A percentile compares a stretch with the other conserved stretches of the same genome.
phyloP scores from a whole-genome alignment of 2,113 vertebrate species.

The Tragelaphus strepsiceros region DNA sequence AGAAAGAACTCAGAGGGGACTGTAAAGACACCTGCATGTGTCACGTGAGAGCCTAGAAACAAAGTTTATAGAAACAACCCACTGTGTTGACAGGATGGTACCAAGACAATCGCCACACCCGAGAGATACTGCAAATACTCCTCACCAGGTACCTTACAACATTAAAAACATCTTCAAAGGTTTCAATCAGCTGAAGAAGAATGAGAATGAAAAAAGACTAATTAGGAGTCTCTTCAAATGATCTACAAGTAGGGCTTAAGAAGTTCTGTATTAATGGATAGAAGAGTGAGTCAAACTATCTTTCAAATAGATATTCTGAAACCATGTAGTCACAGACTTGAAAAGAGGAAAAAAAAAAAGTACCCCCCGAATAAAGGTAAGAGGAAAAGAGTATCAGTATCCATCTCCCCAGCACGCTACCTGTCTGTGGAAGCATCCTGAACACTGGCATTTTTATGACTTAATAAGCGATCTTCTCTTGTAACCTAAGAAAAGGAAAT shows the following conservation, averaged over 20 bases:
- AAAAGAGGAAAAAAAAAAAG: background rate
- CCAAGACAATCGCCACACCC: background rate
- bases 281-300: background rate
- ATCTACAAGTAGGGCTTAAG: background rate
- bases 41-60: background rate
- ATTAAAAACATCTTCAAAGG: background rate
- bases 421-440: slow-evolving; percentile 84
- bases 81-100: background rate
- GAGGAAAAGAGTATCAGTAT: background rate
- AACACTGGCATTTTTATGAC: slow-evolving; percentile 84
- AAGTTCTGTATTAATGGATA: background rate
- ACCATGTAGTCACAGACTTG: background rate
- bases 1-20: background rate
- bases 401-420: slow-evolving; percentile 72
- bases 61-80: background rate
- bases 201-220: background rate
- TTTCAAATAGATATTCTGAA: background rate
- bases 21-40: background rate
- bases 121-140: background rate
- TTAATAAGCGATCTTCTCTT: slow-evolving; percentile 81
- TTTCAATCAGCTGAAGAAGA: background rate
- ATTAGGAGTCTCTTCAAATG: background rate
- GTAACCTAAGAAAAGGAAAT: slow-evolving; percentile 77
- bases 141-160: background rate
- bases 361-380: background rate